Evolutionary conservation across 2,113 vertebrate genomes (phyloP).

Genomic region (Dinomys branickii): DNA sequence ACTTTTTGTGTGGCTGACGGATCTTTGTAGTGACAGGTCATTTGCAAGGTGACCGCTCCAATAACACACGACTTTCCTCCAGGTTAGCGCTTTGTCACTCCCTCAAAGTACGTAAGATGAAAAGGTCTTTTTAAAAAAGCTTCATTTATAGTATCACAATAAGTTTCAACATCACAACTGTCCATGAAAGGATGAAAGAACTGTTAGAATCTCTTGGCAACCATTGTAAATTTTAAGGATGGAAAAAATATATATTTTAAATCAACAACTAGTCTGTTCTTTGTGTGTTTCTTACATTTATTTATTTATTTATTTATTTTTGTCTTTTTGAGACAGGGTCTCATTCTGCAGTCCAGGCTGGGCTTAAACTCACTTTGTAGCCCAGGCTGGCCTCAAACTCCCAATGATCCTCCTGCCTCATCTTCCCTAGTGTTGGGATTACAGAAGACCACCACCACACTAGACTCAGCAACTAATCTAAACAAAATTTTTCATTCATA

Average conservation of each 20-base stretch:
- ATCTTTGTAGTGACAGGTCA: not conserved
- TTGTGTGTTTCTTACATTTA: too few species aligned
- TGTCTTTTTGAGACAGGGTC: too few species aligned
- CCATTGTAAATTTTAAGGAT: not conserved
- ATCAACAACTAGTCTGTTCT: not conserved
- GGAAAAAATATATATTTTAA: not conserved
- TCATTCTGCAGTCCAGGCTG: too few species aligned
- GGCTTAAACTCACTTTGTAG: too few species aligned
- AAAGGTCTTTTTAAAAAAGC: not conserved
- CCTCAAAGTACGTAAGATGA: not conserved
- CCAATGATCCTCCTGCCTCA: too few species aligned
- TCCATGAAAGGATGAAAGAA: not conserved
- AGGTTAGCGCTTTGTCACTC: not conserved
- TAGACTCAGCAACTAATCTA: not conserved
- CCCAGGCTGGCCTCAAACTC: too few species aligned
- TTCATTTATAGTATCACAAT: not conserved
- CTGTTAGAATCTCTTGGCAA: not conserved
- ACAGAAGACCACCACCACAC: too few species aligned
- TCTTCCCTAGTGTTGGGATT: too few species aligned
- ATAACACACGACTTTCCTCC: not conserved
- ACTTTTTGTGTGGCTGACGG: not conserved
- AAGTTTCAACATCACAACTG: not conserved
- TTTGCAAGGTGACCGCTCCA: not conserved
- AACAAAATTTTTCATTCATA: conserved; percentile 7
- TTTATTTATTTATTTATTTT: too few species aligned